These are phyloP conservation scores for Acanthochromis polyacanthus DNA, from an alignment of 2,113 vertebrate genomes.

Conservation along the genomic window DNA sequence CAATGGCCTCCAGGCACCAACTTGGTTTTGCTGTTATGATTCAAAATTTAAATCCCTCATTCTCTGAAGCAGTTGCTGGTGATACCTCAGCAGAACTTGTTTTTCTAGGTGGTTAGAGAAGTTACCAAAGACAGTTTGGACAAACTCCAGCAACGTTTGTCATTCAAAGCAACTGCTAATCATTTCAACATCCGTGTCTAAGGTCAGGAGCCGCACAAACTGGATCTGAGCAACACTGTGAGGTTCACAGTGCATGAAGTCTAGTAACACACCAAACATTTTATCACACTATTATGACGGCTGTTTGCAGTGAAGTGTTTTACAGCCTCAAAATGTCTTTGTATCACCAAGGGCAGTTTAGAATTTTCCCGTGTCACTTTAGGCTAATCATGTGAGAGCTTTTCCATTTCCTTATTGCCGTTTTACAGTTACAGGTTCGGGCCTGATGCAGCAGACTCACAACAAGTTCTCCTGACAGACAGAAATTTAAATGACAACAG, in stretches of 20 bases:
- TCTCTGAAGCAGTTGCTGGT: neutral
- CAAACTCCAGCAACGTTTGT: neutral
- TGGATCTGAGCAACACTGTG: too few species aligned
- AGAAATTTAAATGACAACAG: too few species aligned
- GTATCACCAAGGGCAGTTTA: neutral
- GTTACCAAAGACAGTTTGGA: slow-evolving; percentile 1
- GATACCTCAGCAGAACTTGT: slow-evolving; percentile 30
- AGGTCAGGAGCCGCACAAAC: too few species aligned
- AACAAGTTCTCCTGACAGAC: too few species aligned
- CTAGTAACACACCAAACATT: too few species aligned
- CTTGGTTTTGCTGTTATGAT: neutral
- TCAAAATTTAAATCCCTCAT: neutral
- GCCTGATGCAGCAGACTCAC: too few species aligned
- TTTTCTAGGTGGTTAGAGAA: slow-evolving; percentile 30
- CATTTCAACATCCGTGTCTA: too few species aligned
- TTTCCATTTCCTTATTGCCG: neutral
- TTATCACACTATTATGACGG: neutral
- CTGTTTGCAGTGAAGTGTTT: neutral
- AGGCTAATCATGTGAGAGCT: neutral
- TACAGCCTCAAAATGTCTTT: slow-evolving; percentile 2
- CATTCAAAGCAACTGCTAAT: neutral
- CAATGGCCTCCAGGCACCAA: neutral
- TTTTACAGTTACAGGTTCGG: too few species aligned
- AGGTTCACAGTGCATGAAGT: too few species aligned
- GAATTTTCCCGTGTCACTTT: too few species aligned